Conservation (phyloP, 2,888 invertebrate species). For the Leptura quadrifasciata region DNA sequence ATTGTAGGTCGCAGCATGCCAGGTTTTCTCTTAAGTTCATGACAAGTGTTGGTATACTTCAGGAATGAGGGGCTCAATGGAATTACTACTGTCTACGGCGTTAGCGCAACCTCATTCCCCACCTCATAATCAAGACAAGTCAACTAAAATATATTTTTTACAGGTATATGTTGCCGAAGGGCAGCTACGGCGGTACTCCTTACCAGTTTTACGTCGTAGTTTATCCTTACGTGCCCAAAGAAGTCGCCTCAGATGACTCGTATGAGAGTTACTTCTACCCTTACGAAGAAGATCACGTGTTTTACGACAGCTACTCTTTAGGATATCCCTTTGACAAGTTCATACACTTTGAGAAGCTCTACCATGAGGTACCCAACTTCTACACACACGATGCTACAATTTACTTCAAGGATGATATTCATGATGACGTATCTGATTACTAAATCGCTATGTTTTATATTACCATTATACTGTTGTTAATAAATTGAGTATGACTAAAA, state of each 20-base stretch:
- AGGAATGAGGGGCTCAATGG: no score
- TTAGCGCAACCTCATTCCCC: no score
- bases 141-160: conserved; percentile 43
- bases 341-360: conserved; percentile 76
- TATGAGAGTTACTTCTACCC: conserved; percentile 31
- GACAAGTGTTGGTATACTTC: no score
- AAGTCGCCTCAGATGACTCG: neutral
- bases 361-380: conserved; percentile 81
- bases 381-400: conserved; percentile 80
- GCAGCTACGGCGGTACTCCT: conserved; percentile 79
- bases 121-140: no score
- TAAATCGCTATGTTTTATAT: conserved; percentile 2
- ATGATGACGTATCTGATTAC: conserved; percentile 45
- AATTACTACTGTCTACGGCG: no score
- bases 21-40: no score
- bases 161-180: conserved; percentile 81
- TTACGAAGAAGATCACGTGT: conserved; percentile 24
- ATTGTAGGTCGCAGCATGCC: no score
- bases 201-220: conserved; percentile 76
- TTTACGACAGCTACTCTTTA: conserved; percentile 79
- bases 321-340: conserved; percentile 86
- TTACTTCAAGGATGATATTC: conserved; percentile 75
- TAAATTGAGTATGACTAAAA: conserved; percentile 19
- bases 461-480: conserved; percentile 10
- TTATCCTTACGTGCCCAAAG: conserved; percentile 71